phyloP scores from a whole-genome alignment of 2,113 vertebrate species.

The Platycercus adscitus region DNA sequence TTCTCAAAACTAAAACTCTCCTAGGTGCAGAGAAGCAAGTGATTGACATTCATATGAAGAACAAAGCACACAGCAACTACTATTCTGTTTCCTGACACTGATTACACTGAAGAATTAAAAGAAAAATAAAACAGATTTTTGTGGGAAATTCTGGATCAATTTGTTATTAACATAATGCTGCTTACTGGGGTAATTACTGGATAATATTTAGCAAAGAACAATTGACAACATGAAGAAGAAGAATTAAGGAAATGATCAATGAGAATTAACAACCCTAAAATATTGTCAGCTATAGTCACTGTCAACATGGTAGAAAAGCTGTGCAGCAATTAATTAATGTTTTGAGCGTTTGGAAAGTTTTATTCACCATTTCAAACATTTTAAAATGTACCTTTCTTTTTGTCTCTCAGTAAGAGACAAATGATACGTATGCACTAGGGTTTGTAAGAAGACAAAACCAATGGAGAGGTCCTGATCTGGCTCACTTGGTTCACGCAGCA shows the following conservation, averaged over 20 bases:
- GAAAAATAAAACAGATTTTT: constrained; percentile 14
- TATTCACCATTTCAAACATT: background rate
- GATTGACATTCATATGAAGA: constrained; percentile 42
- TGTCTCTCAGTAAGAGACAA: background rate
- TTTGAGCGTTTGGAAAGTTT: constrained; percentile 19
- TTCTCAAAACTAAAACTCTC: constrained; percentile 19
- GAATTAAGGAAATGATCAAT: constrained; percentile 42
- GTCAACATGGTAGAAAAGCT: background rate
- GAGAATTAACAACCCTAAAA: constrained; percentile 17
- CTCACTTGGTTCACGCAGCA: constrained; percentile 5
- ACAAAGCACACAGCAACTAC: constrained; percentile 44
- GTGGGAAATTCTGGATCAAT: constrained; percentile 20
- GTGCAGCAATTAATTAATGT: background rate
- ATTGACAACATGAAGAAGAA: background rate
- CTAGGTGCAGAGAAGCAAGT: background rate
- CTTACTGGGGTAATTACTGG: constrained; percentile 1
- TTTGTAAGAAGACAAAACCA: background rate
- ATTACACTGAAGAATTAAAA: constrained; percentile 1
- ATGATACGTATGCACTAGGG: background rate
- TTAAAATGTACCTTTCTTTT: background rate
- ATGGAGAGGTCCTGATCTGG: background rate
- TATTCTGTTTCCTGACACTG: constrained; percentile 30
- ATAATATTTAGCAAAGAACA: constrained; percentile 29
- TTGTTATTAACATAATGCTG: constrained; percentile 15
- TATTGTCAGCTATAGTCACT: background rate